These are phyloP conservation scores for Geotrupes spiniger DNA, from an alignment of 2,888 invertebrate species.

Conservation along the genomic window DNA sequence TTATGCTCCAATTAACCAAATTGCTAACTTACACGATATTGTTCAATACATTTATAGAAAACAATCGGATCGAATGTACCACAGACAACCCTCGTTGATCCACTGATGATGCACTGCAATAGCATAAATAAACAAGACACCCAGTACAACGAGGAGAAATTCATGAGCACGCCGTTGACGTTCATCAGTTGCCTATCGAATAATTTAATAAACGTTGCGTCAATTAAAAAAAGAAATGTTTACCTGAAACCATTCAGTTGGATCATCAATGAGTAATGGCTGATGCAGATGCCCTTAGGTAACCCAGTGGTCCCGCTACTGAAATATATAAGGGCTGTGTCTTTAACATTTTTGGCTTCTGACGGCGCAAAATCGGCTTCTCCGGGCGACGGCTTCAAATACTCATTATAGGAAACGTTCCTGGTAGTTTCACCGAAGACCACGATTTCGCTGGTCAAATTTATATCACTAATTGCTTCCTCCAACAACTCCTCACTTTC, in stretches of 20 bases:
- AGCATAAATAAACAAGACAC: conserved; percentile 19
- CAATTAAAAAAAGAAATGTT: background rate
- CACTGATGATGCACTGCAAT: conserved; percentile 10
- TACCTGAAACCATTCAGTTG: conserved; percentile 11
- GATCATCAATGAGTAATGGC: conserved; percentile 21
- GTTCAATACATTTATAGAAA: conserved; percentile 9
- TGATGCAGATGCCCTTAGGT: conserved; percentile 32
- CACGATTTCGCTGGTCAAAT: conserved; percentile 15
- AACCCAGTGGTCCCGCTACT: conserved; percentile 26
- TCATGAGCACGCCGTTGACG: conserved; percentile 4
- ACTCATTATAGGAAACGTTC: conserved; percentile 15
- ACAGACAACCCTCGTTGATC: conserved; percentile 10
- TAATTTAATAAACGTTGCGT: too few relatives aligned
- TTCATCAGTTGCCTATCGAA: too few relatives aligned
- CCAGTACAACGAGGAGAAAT: conserved; percentile 23
- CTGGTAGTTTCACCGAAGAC: conserved; percentile 19
- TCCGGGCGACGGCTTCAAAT: conserved; percentile 12
- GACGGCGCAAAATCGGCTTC: conserved; percentile 23
- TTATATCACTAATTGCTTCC: conserved; percentile 8
- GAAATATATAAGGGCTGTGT: conserved; percentile 21
- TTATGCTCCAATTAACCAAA: conserved; percentile 6
- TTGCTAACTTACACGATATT: conserved; percentile 6
- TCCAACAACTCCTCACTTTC: conserved; percentile 17
- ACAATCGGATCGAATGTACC: conserved; percentile 6
- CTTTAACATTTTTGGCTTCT: conserved; percentile 10